Base-by-base conservation (phyloP, 2,797 vertebrate genomes). In the Paratrypauchen microcephalus region DNA sequence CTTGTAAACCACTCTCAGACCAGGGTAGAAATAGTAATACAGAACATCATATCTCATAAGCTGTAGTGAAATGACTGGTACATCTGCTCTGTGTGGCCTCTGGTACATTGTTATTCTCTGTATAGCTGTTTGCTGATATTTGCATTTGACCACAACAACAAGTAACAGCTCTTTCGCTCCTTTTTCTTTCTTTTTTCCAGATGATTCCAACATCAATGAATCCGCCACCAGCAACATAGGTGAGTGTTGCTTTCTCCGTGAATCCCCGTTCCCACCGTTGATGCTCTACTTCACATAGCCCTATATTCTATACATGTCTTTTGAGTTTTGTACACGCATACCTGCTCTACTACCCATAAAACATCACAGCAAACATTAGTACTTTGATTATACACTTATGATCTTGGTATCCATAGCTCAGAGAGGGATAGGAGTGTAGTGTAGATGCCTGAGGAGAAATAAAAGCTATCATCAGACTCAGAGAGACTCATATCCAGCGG, bases 151-250 rank as follows among this genome's bases (percentile, higher is more conserved):
- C 39, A 36, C 68, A 23, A 48, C 68, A n/a, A 58, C 64, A 26
- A 50, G 18, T 80, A 60, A 77, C 65, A 58, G 24, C n/a, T 61
- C 26, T 57, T 0, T 58, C 1, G 79, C 18, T 69, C 1, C 39
- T 8, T 84, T 59, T 87, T 68, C 41, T 80, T 66, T 68, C 12
- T 26, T 57, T 87, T 88, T 28, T 47, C 62, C 80, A 92, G 91
- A 88, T 68, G 62, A 50, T 47, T 62, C 78, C 58, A 73, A 78
- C 59, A 30, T 30, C 45, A 83, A 72, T 45, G 70, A 89, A 50
- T 77, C 73, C 62, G 87, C 66, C 69, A 86, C 82, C 86, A 88
- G 88, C 86, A 85, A 82, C 61, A 81, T 70, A 85, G 90, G 92
- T 92, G 79, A 89, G 85, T 76, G 19, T 45, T 73, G 11, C 68